Base-by-base conservation (phyloP, 1,140 invertebrate genomes). In the Pseudomyrmex concolor region DNA sequence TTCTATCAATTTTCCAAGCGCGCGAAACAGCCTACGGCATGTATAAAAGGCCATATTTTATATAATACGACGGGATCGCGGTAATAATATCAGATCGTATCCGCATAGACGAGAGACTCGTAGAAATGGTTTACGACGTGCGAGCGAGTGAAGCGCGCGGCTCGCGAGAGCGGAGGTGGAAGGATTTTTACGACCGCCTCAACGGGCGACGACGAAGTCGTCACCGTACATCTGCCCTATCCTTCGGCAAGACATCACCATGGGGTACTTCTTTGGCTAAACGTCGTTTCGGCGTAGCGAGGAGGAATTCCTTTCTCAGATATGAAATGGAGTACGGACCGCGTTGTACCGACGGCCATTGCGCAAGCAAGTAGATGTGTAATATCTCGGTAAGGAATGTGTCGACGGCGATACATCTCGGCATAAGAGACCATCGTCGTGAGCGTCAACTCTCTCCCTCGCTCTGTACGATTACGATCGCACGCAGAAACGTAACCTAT, bases 131-230 rank as follows among this genome's bases (percentile, higher is more conserved):
- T 92, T 92, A 92, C 81, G 90, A 92, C 85, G 81, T 84, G 89
- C 85, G 84, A 90, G 88, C 66, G 84, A 86, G 87, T 80, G 81
- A 73, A 71, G 68, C 70, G 34, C 34, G 34, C 5, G 70, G 66
- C 66, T 82, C 84, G 77, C 60, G 73, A 73, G 64, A 82, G 66
- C 83, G 57, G 67, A 87, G 84, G 68, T 74, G 73, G 70, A 80
- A 82, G 84, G 84, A 68, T 86, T 87, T 92, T 93, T 92, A 93
- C 86, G 92, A 91, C 85, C 86, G 86, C 84, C 86, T 83, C 17
- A 71, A 88, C 81, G 71, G 5, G 55, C 51, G 63, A 34, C 51
- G 63, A 34, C 63, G 68, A 67, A 84, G 48, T 66, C 63, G 74
- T 88, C 76, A 63, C 48, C 19, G 43, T 10, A 64, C n/a, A 72